Percentiles rank a stretch among this genome's conserved stretches.
Conservation (phyloP, 2,113 vertebrate species). For the Carettochelys insculpta region DNA sequence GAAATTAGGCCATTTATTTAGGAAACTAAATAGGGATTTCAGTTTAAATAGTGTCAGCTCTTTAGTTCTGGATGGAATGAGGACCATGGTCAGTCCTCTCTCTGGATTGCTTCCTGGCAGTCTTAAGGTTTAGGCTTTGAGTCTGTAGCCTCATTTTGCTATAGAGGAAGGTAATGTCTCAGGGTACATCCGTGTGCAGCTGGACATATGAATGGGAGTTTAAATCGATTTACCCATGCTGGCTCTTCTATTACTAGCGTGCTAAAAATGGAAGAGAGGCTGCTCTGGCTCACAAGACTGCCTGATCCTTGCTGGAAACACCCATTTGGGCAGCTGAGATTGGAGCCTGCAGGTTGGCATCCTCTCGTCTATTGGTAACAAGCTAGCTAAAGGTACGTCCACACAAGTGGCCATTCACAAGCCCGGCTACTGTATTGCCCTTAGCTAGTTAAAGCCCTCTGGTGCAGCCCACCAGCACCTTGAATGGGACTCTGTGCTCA, state of each 20-base stretch:
- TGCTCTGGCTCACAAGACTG: too few species aligned
- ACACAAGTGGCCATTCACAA: not conserved
- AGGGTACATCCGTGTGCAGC: too few species aligned
- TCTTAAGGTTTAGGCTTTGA: not conserved
- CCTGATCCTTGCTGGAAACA: too few species aligned
- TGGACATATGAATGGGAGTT: too few species aligned
- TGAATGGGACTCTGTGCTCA: not conserved
- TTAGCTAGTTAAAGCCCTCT: not conserved
- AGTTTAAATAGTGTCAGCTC: not conserved
- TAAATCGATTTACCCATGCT: too few species aligned
- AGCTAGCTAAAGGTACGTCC: not conserved
- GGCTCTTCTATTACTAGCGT: too few species aligned
- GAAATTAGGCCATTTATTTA: conserved; percentile 36
- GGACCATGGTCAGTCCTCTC: not conserved
- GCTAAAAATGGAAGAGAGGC: too few species aligned
- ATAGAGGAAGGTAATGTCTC: too few species aligned
- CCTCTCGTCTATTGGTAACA: not conserved
- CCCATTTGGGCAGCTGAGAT: not conserved
- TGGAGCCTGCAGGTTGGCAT: not conserved
- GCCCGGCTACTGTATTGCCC: not conserved
- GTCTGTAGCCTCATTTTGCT: not conserved
- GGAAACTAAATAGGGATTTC: not conserved
- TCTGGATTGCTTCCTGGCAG: too few species aligned
- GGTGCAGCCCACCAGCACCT: not conserved
- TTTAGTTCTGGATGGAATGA: not conserved